Conservation (phyloP, 2,113 vertebrate species). For the Carassius gibelio region DNA sequence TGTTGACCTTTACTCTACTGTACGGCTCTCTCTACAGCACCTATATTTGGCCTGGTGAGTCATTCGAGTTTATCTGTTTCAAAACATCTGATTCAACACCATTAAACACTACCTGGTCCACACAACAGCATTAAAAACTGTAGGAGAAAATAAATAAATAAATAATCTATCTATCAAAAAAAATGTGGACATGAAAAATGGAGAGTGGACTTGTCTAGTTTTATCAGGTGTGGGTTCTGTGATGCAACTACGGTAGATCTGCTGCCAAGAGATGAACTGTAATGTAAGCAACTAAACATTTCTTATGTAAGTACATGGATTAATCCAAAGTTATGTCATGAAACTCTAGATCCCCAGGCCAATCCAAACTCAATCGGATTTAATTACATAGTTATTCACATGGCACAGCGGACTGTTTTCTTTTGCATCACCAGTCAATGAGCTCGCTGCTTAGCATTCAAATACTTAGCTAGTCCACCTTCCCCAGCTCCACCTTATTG, state of each 20-base stretch:
- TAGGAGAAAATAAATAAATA: no score
- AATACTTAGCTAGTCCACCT: no score
- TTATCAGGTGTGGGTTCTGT: neutral
- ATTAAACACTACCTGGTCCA: neutral
- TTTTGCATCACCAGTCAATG: no score
- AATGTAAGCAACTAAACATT: neutral
- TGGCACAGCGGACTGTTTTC: no score
- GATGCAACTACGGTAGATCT: neutral
- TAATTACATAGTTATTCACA: no score
- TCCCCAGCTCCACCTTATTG: no score
- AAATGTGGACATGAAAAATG: neutral
- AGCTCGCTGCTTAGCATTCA: no score
- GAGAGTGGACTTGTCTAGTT: neutral
- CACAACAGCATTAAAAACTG: neutral
- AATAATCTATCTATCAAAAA: neutral
- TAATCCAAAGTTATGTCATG: no score
- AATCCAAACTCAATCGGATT: no score
- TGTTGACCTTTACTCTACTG: slow-evolving; percentile 87
- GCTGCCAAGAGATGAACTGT: neutral
- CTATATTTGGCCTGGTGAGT: slow-evolving; percentile 92
- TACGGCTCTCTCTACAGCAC: slow-evolving; percentile 91
- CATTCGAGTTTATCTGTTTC: neutral
- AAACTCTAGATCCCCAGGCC: no score
- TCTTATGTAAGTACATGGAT: neutral
- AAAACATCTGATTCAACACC: neutral